Base-by-base conservation (phyloP, 2,797 vertebrate genomes). In the Salmo trutta region DNA sequence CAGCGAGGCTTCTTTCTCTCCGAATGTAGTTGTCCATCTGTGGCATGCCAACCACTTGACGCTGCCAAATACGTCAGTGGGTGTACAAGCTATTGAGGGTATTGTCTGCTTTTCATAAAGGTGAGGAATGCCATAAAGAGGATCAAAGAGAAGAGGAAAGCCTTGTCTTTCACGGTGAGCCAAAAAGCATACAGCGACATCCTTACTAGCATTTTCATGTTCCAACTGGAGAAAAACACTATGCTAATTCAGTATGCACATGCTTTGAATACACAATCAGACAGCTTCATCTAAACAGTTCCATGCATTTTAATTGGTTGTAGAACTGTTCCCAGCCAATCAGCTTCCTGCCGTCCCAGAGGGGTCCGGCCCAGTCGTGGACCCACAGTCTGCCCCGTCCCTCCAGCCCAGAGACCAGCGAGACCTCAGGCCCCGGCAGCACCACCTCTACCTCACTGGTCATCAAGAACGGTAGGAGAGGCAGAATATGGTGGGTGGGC, bases 71-170 rank as follows among this genome's bases (percentile, higher is more conserved):
- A 12, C 10, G 79, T 17, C 79, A 56, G 53, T 83, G 79, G 80
- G 73, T 86, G 76, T 85, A 69, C 84, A 84, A 1, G 0, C 74
- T 81, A n/a, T 19, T 62, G 56, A 62, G 2, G 19, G 19, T 62
- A 8, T n/a, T n/a, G 56, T 62, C 5, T 62, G 51, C 21, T 84
- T 89, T 77, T 90, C 73, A 71, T 87, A 79, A 85, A 98, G 97
- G 96, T 98, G 87, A 94, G 92, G 86, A 96, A 93, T 73, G 95
- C 96, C 78, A 96, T 97, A 83, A 96, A 93, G 90, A 96, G 96
- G 91, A 96, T 96, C 90, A 94, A 95, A 86, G 96, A 98, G 86
- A 98, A 97, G 90, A 95, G 96, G 80, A 96, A 95, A 79, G 96
- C 95, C 0, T 91, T 96, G 73, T 96, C 94, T 0, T 96, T 97